phyloP scores from a whole-genome alignment of 2,113 vertebrate genomes.

The Myodes glareolus region DNA sequence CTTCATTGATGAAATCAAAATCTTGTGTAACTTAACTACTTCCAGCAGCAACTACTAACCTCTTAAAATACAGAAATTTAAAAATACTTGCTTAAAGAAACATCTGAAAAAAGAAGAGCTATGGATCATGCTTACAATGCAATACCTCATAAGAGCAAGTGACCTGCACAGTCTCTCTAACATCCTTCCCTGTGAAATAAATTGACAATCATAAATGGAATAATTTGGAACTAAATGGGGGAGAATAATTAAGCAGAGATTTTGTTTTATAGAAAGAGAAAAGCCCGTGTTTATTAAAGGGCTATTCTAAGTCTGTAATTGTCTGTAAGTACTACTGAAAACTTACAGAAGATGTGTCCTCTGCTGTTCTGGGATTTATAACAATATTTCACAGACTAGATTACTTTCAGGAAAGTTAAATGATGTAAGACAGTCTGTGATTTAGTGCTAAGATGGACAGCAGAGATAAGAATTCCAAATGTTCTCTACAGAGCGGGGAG shows the following conservation, averaged over 20 bases:
- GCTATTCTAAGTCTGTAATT: background rate
- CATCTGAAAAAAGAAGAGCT: background rate
- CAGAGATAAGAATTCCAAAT: slow-evolving; percentile 57
- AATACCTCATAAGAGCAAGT: background rate
- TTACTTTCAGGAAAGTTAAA: slow-evolving; percentile 68
- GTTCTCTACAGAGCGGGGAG: slow-evolving; percentile 5
- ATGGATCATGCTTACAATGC: background rate
- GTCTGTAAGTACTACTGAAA: slow-evolving; percentile 10
- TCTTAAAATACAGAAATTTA: slow-evolving; percentile 18
- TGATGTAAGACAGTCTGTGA: slow-evolving; percentile 47
- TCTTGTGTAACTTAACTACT: background rate
- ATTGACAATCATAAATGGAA: background rate
- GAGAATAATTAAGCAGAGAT: background rate
- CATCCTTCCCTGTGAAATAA: background rate
- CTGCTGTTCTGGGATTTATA: slow-evolving; percentile 40
- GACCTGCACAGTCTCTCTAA: background rate
- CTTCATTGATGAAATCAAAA: background rate
- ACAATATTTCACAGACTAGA: slow-evolving; percentile 51
- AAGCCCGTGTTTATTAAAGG: slow-evolving; percentile 19
- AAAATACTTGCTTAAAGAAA: background rate
- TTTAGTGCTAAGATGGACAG: slow-evolving; percentile 65
- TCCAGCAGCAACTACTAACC: slow-evolving; percentile 8
- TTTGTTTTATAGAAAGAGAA: slow-evolving; percentile 57
- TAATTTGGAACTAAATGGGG: background rate
- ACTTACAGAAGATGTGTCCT: background rate